Base-by-base conservation (phyloP, 2,888 invertebrate species). In the Sphaeridia pumilis region DNA sequence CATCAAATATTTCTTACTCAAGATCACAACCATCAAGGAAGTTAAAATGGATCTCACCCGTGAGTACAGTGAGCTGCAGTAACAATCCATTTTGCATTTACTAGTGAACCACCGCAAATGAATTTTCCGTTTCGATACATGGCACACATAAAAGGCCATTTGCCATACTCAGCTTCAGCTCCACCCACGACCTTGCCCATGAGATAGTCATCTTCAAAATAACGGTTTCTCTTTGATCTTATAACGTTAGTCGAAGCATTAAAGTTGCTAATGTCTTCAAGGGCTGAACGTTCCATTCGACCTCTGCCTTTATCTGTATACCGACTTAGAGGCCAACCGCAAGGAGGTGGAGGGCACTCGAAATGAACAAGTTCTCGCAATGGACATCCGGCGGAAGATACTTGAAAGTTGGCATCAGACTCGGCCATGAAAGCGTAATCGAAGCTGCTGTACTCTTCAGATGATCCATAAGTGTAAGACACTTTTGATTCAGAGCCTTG, bases 61-160 rank as follows among this genome's bases (percentile, higher is more conserved):
- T 78, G 74, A 25, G 83, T 79, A 67, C 89, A 89, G 69, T 89
- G 89, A 1, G 87, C 87, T 0, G 88, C 89, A 5, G 86, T 83
- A 61, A 87, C 70, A 43, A 87, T 74, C 86, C 87, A 87, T 31
- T 72, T 69, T 57, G 82, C 78, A 52, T 77, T 78, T 49, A 87
- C 72, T 46, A 89, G 76, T 0, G 81, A 81, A 21, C 87, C 88
- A 1, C 87, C 88, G 64, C 90, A 90, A 62, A 83, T 83, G 63
- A 87, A 87, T 58, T 74, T 71, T 0, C 89, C 89, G 67, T 89
- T 78, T 65, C 79, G 77, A 66, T 83, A 85, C 57, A 90, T 73
- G 0, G 83, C 84, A 17, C 85, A 81, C 54, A 85, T 73, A 78
- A 87, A 89, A 2, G 89, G 89, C 87, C 88, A 89, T 21, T 83